A percentile compares a stretch with the other conserved stretches of the same genome.
Conservation (phyloP, 2,113 vertebrate genomes). For the Eublepharis macularius region DNA sequence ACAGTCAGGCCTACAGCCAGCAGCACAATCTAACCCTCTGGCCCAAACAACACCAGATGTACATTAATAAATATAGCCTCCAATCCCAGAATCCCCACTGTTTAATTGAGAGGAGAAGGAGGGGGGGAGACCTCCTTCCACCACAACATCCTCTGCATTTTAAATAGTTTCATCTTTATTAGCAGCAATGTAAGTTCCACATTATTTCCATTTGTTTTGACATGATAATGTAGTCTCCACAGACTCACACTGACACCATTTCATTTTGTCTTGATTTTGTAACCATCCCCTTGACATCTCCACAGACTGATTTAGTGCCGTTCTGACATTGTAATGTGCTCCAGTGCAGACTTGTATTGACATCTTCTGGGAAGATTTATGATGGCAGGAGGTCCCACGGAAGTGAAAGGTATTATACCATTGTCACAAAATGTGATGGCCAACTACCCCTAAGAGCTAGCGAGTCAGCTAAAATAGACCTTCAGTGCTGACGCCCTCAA, state of each 20-base stretch:
- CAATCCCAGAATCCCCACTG: conserved; percentile 14
- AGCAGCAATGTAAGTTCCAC: conserved; percentile 4
- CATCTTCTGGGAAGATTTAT: conserved; percentile 59
- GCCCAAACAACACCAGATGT: conserved; percentile 16
- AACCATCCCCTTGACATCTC: neutral
- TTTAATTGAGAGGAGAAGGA: conserved; percentile 7
- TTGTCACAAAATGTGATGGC: conserved; percentile 19
- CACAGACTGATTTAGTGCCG: conserved; percentile 39
- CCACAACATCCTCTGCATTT: neutral
- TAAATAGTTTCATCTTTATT: conserved; percentile 14
- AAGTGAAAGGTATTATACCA: conserved; percentile 16
- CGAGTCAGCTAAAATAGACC: neutral
- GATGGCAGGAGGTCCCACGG: conserved; percentile 25
- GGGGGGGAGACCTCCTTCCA: neutral
- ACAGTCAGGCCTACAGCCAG: conserved; percentile 6
- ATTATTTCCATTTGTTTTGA: conserved; percentile 29
- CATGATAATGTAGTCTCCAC: conserved; percentile 25
- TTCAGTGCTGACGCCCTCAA: neutral
- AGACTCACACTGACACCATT: conserved; percentile 6
- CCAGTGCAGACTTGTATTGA: conserved; percentile 49
- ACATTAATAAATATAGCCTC: conserved; percentile 26
- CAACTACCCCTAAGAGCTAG: neutral
- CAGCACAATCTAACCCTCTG: conserved; percentile 4
- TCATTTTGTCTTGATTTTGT: conserved; percentile 34
- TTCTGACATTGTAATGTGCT: conserved; percentile 44